phyloP scores from a whole-genome alignment of 2,797 vertebrate genomes.

The Tangara arthus region DNA sequence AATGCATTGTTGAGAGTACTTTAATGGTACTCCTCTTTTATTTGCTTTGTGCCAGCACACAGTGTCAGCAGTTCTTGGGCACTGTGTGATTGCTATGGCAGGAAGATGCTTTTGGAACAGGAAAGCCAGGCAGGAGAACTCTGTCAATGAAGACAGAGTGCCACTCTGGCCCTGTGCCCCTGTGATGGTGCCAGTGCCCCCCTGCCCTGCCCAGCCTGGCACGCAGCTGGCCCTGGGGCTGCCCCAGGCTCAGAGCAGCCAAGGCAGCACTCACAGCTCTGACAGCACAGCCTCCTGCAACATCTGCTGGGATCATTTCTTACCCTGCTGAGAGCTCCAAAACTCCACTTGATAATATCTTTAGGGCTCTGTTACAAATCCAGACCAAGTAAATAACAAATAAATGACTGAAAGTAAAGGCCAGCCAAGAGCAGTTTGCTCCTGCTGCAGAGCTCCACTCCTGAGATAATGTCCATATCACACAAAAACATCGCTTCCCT shows the following conservation, averaged over 20 bases:
- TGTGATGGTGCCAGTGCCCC: background rate
- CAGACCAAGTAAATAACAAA: background rate
- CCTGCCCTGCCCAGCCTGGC: background rate
- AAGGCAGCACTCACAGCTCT: accelerated
- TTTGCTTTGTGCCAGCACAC: background rate
- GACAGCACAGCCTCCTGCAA: accelerated
- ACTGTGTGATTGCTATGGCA: background rate
- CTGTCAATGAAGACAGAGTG: background rate
- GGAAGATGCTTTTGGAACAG: background rate
- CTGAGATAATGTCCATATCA: background rate
- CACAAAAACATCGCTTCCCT: background rate
- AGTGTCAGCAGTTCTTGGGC: background rate
- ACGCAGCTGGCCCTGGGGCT: background rate
- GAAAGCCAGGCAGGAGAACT: background rate
- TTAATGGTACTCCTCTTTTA: background rate
- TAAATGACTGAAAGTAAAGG: background rate
- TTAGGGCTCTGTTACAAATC: background rate
- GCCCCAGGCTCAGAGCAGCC: background rate
- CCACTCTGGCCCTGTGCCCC: background rate
- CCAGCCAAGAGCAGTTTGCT: background rate
- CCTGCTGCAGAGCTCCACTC: background rate
- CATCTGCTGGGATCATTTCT: accelerated
- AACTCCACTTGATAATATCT: background rate
- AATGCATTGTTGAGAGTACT: background rate
- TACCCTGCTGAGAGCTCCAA: background rate